Evolutionary conservation across 2,797 vertebrate species (phyloP), one percentile per base, ranked within the genome.

Genomic region (Cichlasoma orientale): DNA sequence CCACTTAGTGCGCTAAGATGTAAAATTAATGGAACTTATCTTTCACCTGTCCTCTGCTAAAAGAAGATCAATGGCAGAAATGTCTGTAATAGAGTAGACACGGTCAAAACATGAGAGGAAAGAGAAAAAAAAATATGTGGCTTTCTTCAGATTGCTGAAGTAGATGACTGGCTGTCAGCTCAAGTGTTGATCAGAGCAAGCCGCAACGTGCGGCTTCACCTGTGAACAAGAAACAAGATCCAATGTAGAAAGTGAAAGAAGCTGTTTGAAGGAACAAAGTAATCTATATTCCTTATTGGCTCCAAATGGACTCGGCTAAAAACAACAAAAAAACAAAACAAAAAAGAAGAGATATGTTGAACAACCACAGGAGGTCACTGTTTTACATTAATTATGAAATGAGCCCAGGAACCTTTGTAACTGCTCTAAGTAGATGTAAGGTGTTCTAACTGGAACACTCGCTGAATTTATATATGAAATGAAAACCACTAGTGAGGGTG

Each of bases 301-400:
- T 18, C 63, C 61, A 47, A 47, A 29, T 19, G 23, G 61, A 47
- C 16, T 66, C 38, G 12, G 5, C 23, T 47, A 27, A 47, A 47
- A 66, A 47, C 16, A 56, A 31, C 71, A 14, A 50, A 10, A 58
- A 50, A 58, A 4, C n/a, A n/a, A 57, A 57, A 57, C 4, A n/a
- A 41, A 19, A 38, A 8, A 11, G 47, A 4, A 52, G 5, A 61
- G 18, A 55, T 82, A 36, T 74, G 11, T 50, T 78, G 4, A 83
- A 38, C 36, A 79, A 77, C 92, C 91, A 93, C 92, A 89, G 47
- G 91, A 86, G 87, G 93, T 90, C 90, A 83, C 89, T 92, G 88
- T 92, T 91, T 87, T 80, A 78, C 79, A 88, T 89, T 78, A 74
- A 78, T 74, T 75, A 79, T 59, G n/a, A 9, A 77, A 11, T 1